Evolutionary conservation across 1,140 invertebrate species (phyloP), one percentile per base, ranked within the genome.

Genomic region (Drosophila kanapiae): DNA sequence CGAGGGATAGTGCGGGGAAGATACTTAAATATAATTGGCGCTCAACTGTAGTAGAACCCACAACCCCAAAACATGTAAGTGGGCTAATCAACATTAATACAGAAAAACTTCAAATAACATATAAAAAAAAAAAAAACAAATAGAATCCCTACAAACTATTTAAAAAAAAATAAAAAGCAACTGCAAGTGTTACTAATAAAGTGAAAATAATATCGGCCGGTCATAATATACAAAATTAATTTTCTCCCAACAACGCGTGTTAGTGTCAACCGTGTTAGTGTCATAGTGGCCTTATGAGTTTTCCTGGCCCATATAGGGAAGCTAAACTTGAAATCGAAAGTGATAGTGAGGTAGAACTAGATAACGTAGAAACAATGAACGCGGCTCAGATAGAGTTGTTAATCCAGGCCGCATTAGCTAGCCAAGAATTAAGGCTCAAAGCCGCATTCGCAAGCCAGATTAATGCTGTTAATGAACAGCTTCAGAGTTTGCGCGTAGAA

Each of bases 221-320:
- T 31, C 6, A 43, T 43, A 31, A 43, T 31, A 58, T 9, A 43
- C 14, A 58, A 58, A 58, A 45, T 43, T 43, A 31, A 4, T 58
- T 58, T 11, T 58, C n/a, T 58, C 40, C 6, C 43, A 45, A 29
- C 42, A n/a, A n/a, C n/a, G n/a, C n/a, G n/a, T n/a, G n/a, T n/a
- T n/a, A n/a, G n/a, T n/a, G n/a, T n/a, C n/a, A n/a, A n/a, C n/a
- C n/a, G n/a, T n/a, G n/a, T n/a, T n/a, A n/a, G n/a, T n/a, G n/a
- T n/a, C n/a, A n/a, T n/a, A n/a, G n/a, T n/a, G n/a, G n/a, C n/a
- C n/a, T 16, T 47, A 53, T 53, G 49, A 53, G 14, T 53, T 53
- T 53, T 53, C n/a, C 49, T 3, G 57, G 42, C 29, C n/a, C 58
- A 37, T 47, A 35, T 37, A 60, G 43, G 43, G 18, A 60, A 60